Percentiles rank a stretch among this genome's conserved stretches.
Evolutionary conservation across 2,113 vertebrate genomes (phyloP).

Genomic region (Hucho hucho): DNA sequence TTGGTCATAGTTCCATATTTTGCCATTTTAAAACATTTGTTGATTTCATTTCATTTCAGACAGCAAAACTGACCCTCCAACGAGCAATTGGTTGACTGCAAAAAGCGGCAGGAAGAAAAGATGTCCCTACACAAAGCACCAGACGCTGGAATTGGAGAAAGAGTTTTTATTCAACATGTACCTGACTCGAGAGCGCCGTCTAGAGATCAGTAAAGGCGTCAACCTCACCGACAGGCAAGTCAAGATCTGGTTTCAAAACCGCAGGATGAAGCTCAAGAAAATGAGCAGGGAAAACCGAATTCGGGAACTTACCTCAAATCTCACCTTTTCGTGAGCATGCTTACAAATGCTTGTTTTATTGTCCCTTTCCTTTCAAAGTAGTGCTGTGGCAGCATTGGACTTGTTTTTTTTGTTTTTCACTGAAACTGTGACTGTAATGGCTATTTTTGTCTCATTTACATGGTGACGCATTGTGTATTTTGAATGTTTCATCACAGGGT

Average conservation of each 20-base stretch:
- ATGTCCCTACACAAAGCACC: conserved; percentile 98
- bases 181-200: conserved; percentile 99
- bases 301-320: conserved; percentile 98
- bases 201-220: conserved; percentile 99
- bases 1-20: too few species aligned
- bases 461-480: conserved; percentile 59
- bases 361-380: conserved; percentile 31
- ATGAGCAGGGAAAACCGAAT: conserved; percentile 99
- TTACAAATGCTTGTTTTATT: conserved; percentile 9
- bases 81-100: conserved; percentile 97
- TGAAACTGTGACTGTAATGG: conserved; percentile 85
- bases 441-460: conserved; percentile 69
- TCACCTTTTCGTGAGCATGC: conserved; percentile 93
- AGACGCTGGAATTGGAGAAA: conserved; percentile 99
- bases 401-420: conserved; percentile 79
- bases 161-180: conserved; percentile 99
- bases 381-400: conserved; percentile 75
- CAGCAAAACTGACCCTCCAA: conserved; percentile 86
- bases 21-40: neutral
- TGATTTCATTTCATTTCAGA: conserved; percentile 75
- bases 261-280: conserved; percentile 99
- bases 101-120: conserved; percentile 98
- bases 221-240: conserved; percentile 99
- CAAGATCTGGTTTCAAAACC: conserved; percentile 99
- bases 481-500: conserved; percentile 70